Evolutionary conservation across 1,140 invertebrate species (phyloP), one percentile per base, ranked within the genome.

Genomic region (Drosophila yakuba): DNA sequence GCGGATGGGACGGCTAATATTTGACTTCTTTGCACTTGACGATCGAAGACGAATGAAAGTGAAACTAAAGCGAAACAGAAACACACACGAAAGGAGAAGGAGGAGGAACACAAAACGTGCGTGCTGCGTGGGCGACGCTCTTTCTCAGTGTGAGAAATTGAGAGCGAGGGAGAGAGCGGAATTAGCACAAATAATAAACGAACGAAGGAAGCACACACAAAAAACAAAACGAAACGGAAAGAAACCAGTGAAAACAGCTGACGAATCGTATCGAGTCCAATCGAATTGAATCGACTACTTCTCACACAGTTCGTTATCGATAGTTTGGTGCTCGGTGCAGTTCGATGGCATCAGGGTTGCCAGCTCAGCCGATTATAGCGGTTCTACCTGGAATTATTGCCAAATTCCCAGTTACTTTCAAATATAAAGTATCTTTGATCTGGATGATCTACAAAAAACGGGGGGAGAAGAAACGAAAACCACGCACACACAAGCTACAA

Each of bases 1-100:
- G 6, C 11, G 35, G 7, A 36, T 36, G 36, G 36, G 36, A 59
- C 51, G 57, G 73, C 57, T 80, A 73, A 64, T 76, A 66, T 86
- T 88, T 86, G 71, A 88, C 79, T 86, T 86, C 54, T 86, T 86
- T 86, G 80, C 72, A 72, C 83, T 88, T 86, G 84, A 67, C 44
- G 69, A 47, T 68, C 45, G 54, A 41, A 75, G 47, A 66, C 61
- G 52, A 68, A 66, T 66, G 61, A 68, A 67, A 68, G 57, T 55
- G 74, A 35, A 67, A 52, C 51, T 35, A 66, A 58, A 62, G 44
- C 36, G 72, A 69, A 50, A 23, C 8, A 17, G 11, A 23, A 20
- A 39, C 38, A 32, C 12, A 14, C 32, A 63, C 32, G 12, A 5
- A 20, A 45, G 10, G 10, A 32, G 32, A 17, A 17, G 41, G 41